A percentile compares a stretch with the other conserved stretches of the same genome.
phyloP scores from a whole-genome alignment of 2,797 vertebrate genomes.

The Pampus argenteus region DNA sequence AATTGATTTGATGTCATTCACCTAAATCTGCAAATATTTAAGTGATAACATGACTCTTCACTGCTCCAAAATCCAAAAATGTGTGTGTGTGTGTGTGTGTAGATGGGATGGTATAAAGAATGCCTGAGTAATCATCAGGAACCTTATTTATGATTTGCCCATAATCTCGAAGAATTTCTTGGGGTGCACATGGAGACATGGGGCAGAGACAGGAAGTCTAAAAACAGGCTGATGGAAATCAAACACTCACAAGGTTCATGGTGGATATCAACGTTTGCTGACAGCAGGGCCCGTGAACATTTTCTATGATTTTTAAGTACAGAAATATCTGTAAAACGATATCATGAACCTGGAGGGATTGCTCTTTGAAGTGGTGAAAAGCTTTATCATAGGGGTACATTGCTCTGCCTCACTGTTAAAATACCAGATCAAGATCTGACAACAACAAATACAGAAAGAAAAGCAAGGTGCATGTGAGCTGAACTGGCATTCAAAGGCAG shows the following conservation, averaged over 20 bases:
- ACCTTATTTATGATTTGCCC: conserved; percentile 17
- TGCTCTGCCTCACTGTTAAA: conserved; percentile 28
- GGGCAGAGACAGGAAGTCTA: neutral
- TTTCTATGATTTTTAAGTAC: conserved; percentile 42
- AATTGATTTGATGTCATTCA: neutral
- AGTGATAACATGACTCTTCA: neutral
- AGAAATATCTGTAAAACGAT: conserved; percentile 51
- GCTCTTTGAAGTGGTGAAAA: conserved; percentile 58
- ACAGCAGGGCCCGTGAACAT: conserved; percentile 42
- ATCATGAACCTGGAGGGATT: conserved; percentile 52
- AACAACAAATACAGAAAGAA: conserved; percentile 18
- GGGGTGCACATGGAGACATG: neutral
- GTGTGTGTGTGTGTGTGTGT: neutral
- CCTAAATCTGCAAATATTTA: conserved; percentile 1
- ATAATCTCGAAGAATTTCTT: conserved; percentile 30
- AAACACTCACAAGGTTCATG: conserved; percentile 39
- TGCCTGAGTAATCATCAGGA: conserved; percentile 30
- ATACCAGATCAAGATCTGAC: conserved; percentile 34
- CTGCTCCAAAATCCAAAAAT: conserved; percentile 12
- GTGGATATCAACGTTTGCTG: conserved; percentile 49
- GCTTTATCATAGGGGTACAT: conserved; percentile 17
- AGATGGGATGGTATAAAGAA: neutral
- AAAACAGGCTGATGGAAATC: conserved; percentile 47
- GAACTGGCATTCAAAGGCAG: conserved; percentile 22
- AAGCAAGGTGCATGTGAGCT: conserved; percentile 19